Conservation (phyloP, 2,113 vertebrate genomes). For the Numenius arquata region DNA sequence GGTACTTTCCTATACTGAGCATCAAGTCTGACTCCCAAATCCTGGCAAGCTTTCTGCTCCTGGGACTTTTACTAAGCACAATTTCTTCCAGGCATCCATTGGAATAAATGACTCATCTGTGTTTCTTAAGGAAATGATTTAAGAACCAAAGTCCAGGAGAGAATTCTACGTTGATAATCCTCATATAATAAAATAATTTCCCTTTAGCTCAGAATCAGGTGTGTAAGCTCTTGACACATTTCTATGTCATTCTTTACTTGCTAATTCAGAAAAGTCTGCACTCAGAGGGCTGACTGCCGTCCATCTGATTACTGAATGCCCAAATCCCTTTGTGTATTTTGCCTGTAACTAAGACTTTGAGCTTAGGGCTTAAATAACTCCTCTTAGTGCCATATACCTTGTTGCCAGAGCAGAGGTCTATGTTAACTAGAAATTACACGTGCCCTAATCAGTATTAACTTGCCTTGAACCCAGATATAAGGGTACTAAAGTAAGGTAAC, state of each 20-base stretch:
- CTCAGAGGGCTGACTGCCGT: background rate
- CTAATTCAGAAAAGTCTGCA: background rate
- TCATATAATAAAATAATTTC: background rate
- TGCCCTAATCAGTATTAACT: background rate
- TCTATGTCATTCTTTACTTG: background rate
- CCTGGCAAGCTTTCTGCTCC: background rate
- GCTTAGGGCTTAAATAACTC: background rate
- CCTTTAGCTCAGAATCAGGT: background rate
- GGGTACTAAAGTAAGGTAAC: background rate
- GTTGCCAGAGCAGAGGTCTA: background rate
- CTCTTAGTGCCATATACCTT: background rate
- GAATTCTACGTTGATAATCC: background rate
- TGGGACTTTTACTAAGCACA: background rate
- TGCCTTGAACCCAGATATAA: background rate
- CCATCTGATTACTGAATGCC: background rate
- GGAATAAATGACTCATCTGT: background rate
- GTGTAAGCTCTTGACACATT: background rate
- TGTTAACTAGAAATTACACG: background rate
- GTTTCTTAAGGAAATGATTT: conserved; percentile 1
- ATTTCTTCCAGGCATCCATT: conserved; percentile 2
- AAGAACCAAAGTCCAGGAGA: background rate
- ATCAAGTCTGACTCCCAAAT: background rate
- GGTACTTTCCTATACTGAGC: background rate
- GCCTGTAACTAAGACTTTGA: background rate
- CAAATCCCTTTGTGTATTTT: background rate